Conservation (phyloP, 2,888 invertebrate genomes). For the Dasypolia templi region DNA sequence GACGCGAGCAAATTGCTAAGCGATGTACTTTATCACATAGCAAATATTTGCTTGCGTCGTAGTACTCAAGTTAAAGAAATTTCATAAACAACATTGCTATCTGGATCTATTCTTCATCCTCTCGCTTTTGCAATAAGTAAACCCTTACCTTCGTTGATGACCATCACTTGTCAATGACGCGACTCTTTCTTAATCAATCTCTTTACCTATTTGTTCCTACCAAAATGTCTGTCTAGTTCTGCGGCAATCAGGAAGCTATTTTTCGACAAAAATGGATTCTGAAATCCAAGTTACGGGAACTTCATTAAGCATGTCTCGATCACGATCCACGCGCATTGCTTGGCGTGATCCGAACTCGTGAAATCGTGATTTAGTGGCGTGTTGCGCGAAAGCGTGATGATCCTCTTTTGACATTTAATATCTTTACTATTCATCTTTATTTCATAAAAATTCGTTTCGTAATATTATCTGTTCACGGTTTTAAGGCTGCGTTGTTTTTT, state of each 20-base stretch:
- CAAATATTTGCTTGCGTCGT: neutral
- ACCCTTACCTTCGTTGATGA: neutral
- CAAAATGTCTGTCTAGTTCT: neutral
- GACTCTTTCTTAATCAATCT: neutral
- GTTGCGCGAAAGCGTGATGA: slow-evolving; percentile 61
- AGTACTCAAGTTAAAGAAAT: slow-evolving; percentile 2
- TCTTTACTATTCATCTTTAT: slow-evolving; percentile 29
- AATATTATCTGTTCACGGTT: slow-evolving; percentile 17
- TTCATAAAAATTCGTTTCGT: slow-evolving; percentile 24
- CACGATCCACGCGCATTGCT: slow-evolving; percentile 33
- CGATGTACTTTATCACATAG: neutral
- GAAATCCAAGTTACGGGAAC: slow-evolving; percentile 19
- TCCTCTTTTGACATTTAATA: slow-evolving; percentile 47
- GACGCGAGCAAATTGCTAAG: slow-evolving; percentile 16
- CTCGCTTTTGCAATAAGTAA: neutral
- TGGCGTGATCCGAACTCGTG: slow-evolving; percentile 62
- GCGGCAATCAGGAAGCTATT: neutral
- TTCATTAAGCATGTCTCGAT: slow-evolving; percentile 28
- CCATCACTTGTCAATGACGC: neutral
- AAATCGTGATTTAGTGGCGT: slow-evolving; percentile 64
- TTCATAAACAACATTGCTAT: neutral
- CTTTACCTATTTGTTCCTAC: neutral
- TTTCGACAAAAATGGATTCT: slow-evolving; percentile 1
- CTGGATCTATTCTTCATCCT: neutral
- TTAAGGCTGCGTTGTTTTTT: neutral